Conservation (phyloP, 2,888 invertebrate genomes). For the Tenthredo scrophulariae region DNA sequence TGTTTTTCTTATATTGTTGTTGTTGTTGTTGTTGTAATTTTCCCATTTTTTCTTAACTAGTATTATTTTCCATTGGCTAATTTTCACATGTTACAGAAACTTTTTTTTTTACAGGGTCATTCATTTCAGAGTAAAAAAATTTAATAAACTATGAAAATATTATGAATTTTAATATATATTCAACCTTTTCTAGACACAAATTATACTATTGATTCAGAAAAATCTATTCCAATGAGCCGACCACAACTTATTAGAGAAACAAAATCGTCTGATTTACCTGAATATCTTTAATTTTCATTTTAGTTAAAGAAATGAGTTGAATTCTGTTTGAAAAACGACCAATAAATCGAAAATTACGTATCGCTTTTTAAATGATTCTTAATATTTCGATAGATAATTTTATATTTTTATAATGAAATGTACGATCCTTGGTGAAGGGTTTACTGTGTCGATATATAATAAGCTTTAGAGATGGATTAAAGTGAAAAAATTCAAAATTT, state of each 20-base stretch:
- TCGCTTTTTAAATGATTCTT: no score
- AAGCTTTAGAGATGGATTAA: constrained; percentile 41
- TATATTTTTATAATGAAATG: background rate
- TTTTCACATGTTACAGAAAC: background rate
- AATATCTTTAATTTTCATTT: background rate
- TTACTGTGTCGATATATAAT: background rate
- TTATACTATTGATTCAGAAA: background rate
- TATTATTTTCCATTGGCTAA: constrained; percentile 22
- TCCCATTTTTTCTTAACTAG: constrained; percentile 16
- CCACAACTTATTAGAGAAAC: background rate
- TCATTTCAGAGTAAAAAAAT: background rate
- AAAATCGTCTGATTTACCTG: background rate
- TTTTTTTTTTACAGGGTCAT: background rate
- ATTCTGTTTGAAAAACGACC: background rate
- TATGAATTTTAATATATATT: no score
- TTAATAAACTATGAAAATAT: no score
- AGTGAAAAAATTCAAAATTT: constrained; percentile 8
- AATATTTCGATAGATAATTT: background rate
- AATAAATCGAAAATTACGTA: no score
- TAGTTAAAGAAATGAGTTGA: background rate
- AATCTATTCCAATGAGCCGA: background rate
- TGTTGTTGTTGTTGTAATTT: background rate
- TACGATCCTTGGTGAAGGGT: background rate
- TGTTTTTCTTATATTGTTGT: background rate
- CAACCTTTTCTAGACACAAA: background rate